Conservation (phyloP, 2,797 vertebrate species). For the Eidolon dupreanum region DNA sequence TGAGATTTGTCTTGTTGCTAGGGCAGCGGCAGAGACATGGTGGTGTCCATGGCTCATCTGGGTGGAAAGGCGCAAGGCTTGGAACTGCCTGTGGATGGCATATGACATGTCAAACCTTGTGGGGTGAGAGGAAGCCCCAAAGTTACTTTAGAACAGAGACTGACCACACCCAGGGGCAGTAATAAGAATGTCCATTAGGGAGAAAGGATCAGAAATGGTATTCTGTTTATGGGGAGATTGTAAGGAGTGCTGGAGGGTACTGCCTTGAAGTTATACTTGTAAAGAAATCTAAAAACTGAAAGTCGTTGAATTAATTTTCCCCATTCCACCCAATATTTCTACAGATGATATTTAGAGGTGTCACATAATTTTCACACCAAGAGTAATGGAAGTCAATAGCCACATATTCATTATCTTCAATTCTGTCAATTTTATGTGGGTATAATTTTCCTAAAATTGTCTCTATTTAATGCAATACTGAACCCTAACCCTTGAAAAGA, state of each 20-base stretch:
- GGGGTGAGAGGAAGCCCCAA: background rate
- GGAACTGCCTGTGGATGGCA: background rate
- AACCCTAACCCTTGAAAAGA: background rate
- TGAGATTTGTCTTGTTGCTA: background rate
- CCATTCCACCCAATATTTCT: background rate
- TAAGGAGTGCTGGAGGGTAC: background rate
- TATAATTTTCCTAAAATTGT: slow-evolving; percentile 1
- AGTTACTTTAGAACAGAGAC: background rate
- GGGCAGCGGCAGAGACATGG: background rate
- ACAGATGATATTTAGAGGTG: background rate
- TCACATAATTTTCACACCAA: background rate
- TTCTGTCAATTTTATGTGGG: background rate
- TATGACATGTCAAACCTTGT: background rate
- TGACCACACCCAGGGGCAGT: background rate
- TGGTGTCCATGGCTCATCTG: background rate
- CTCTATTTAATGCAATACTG: background rate
- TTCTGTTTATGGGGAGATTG: background rate
- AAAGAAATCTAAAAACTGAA: background rate
- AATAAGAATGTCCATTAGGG: background rate
- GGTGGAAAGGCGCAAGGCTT: background rate
- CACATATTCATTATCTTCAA: background rate
- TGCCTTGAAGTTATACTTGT: background rate
- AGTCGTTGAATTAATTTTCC: background rate
- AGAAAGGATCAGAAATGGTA: background rate
- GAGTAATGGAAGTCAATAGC: background rate